A percentile compares a stretch with the other conserved stretches of the same genome.
Evolutionary conservation across 2,797 vertebrate genomes (phyloP).

Genomic region (Eurystomus glaucurus): DNA sequence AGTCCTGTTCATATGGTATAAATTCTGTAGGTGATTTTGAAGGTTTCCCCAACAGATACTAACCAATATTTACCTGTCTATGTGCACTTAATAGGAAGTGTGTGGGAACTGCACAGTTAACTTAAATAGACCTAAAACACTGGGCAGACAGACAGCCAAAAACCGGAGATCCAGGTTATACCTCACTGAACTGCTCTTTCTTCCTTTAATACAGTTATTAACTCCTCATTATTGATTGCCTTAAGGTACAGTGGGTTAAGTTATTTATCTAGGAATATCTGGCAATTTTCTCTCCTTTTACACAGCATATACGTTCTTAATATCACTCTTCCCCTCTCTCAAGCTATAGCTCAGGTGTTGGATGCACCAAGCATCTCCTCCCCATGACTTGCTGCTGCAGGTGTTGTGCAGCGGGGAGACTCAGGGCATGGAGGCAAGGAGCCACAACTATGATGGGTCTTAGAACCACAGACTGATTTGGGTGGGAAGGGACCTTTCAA

Average conservation of each 20-base stretch:
- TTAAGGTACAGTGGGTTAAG: not conserved
- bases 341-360: not conserved
- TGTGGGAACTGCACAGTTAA: not conserved
- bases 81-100: not conserved
- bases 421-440: fast-evolving
- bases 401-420: not conserved
- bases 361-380: not conserved
- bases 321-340: not conserved
- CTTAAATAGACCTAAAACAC: not conserved
- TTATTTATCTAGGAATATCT: not conserved
- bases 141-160: not conserved
- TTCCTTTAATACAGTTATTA: not conserved
- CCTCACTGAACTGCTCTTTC: not conserved
- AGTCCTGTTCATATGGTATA: not conserved
- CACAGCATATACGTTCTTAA: not conserved
- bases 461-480: not conserved
- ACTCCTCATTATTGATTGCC: not conserved
- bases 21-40: not conserved
- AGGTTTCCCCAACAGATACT: not conserved
- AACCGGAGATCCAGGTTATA: not conserved
- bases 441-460: fast-evolving
- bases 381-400: fast-evolving
- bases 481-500: not conserved
- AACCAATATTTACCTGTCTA: too few relatives aligned
- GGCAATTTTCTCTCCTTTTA: not conserved